These are phyloP conservation scores for Crepidodera aurea DNA, from an alignment of 2,888 invertebrate species.

Conservation along the genomic window DNA sequence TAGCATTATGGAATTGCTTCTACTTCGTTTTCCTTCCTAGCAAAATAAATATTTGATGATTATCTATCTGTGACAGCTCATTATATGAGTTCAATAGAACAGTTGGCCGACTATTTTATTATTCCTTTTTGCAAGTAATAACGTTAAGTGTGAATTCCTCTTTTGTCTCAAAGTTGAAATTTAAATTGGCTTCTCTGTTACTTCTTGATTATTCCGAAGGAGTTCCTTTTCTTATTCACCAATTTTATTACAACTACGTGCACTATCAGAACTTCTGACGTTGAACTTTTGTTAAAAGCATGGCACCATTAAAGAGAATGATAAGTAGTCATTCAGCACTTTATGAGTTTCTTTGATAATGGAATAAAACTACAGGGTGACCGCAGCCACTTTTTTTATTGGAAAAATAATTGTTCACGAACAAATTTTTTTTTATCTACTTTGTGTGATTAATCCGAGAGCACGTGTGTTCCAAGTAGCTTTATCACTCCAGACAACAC, in stretches of 20 bases:
- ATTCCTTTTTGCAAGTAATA: constrained; percentile 23
- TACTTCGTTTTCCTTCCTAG: not conserved
- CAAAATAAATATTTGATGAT: constrained; percentile 21
- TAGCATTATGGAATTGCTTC: no score
- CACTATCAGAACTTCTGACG: constrained; percentile 34
- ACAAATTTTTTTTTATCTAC: no score
- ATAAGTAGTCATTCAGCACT: constrained; percentile 25
- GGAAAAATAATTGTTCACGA: no score
- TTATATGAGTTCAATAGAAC: constrained; percentile 24
- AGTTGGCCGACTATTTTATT: constrained; percentile 15
- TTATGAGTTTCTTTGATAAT: constrained; percentile 22
- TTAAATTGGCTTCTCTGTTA: constrained; percentile 35
- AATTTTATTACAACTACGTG: constrained; percentile 35
- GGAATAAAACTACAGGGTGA: constrained; percentile 11
- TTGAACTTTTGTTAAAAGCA: constrained; percentile 29
- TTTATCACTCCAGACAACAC: no score
- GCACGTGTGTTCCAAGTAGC: no score
- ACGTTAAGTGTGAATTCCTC: constrained; percentile 26
- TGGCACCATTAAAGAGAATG: constrained; percentile 25
- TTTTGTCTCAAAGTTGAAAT: constrained; percentile 34
- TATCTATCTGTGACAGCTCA: constrained; percentile 27
- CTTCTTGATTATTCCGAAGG: constrained; percentile 33
- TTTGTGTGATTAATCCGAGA: no score
- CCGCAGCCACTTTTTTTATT: no score
- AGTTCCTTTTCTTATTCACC: constrained; percentile 35